Percentiles rank a stretch among this genome's conserved stretches.
phyloP scores from a whole-genome alignment of 2,888 invertebrate genomes.

The Biston stratarius region DNA sequence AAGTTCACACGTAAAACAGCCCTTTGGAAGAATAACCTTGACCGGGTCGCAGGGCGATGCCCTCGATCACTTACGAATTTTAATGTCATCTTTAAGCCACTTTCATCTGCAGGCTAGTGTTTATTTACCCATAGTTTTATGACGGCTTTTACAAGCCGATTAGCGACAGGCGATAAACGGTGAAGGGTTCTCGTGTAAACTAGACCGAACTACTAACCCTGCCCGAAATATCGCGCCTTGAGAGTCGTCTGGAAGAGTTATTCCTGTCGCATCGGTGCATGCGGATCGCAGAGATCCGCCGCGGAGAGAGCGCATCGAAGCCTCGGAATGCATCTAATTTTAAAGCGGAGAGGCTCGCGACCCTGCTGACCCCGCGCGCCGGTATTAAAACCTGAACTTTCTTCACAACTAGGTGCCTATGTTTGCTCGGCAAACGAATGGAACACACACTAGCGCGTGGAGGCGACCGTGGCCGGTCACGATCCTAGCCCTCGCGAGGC shows the following conservation, averaged over 20 bases:
- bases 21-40: conserved; percentile 72
- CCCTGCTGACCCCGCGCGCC: conserved; percentile 83
- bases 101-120: conserved; percentile 52
- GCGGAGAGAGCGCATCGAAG: conserved; percentile 65
- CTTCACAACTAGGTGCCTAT: conserved; percentile 84
- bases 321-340: conserved; percentile 86
- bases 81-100: conserved; percentile 49
- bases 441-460: conserved; percentile 76
- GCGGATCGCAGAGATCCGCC: conserved; percentile 68
- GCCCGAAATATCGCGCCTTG: conserved; percentile 75
- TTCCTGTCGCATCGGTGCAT: conserved; percentile 68
- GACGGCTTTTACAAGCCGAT: conserved; percentile 56
- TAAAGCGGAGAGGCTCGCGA: conserved; percentile 85
- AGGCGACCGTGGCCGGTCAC: conserved; percentile 76
- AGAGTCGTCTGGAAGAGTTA: conserved; percentile 73
- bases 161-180: conserved; percentile 60
- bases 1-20: conserved; percentile 59
- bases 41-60: conserved; percentile 72
- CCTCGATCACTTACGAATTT: conserved; percentile 51
- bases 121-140: conserved; percentile 56
- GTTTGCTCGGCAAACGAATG: conserved; percentile 82
- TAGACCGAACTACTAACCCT: conserved; percentile 81
- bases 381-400: conserved; percentile 85
- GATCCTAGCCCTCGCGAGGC: conserved; percentile 59
- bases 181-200: conserved; percentile 62